phyloP scores from a whole-genome alignment of 2,113 vertebrate species.

The Myiagra hebetior region DNA sequence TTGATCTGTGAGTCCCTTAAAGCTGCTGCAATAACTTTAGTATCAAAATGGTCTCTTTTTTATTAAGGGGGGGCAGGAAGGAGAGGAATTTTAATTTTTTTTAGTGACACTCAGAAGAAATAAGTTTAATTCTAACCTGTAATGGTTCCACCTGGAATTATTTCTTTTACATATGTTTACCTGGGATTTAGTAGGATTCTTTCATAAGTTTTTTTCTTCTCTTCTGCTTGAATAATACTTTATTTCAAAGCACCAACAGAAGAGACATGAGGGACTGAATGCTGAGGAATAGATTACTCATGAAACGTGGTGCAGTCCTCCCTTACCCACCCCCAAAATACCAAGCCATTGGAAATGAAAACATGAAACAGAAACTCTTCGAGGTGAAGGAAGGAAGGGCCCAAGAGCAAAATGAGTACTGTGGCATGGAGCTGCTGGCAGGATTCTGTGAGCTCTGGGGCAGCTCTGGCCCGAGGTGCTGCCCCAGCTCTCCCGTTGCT shows the following conservation, averaged over 20 bases:
- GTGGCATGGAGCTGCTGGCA: fast-evolving
- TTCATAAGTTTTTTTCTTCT: slow-evolving; percentile 16
- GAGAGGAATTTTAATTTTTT: slow-evolving; percentile 24
- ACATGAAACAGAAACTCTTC: background rate
- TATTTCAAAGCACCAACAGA: slow-evolving; percentile 45
- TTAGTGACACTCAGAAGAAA: slow-evolving; percentile 46
- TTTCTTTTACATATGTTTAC: slow-evolving; percentile 57
- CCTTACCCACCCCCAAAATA: background rate
- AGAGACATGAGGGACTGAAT: background rate
- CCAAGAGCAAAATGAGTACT: background rate
- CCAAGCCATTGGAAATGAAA: background rate
- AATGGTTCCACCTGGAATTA: slow-evolving; percentile 8
- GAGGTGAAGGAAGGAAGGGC: background rate
- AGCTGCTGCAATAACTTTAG: slow-evolving; percentile 70
- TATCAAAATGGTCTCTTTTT: slow-evolving; percentile 62
- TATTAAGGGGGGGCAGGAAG: background rate
- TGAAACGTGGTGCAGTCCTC: background rate
- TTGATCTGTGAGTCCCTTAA: slow-evolving; percentile 72
- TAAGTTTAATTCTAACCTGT: slow-evolving; percentile 65
- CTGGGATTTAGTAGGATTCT: slow-evolving; percentile 43
- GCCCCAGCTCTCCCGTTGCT: background rate
- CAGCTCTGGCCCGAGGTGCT: fast-evolving
- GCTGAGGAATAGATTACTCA: slow-evolving; percentile 15
- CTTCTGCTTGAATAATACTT: slow-evolving; percentile 19
- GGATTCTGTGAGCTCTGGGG: background rate